A percentile compares a stretch with the other conserved stretches of the same genome.
Conservation (phyloP, 2,888 invertebrate genomes). For the Synanthedon andrenaeformis region DNA sequence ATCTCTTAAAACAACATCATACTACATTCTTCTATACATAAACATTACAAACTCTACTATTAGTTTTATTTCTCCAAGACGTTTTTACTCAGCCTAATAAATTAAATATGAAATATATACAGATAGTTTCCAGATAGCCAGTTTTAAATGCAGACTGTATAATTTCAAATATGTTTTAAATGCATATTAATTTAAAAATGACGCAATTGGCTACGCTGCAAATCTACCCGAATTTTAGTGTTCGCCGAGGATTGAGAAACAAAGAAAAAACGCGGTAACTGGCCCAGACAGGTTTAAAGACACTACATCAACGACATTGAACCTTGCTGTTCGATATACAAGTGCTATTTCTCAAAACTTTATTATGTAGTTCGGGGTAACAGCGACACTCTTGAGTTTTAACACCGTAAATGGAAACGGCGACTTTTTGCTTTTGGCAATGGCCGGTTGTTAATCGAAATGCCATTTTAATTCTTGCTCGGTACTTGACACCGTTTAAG, state of each 20-base stretch:
- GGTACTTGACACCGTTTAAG: constrained; percentile 3
- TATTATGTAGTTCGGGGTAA: constrained; percentile 25
- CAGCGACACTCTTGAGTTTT: constrained; percentile 43
- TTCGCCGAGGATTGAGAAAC: constrained; percentile 24
- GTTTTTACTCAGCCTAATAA: too few species aligned
- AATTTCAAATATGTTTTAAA: too few species aligned
- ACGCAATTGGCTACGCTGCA: neutral
- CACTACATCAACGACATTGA: constrained; percentile 30
- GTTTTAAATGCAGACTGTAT: too few species aligned
- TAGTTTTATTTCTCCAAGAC: too few species aligned
- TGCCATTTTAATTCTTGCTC: constrained; percentile 19
- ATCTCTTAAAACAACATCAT: too few species aligned
- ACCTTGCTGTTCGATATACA: constrained; percentile 34
- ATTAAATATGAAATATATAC: too few species aligned
- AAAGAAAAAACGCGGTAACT: constrained; percentile 36
- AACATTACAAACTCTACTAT: too few species aligned
- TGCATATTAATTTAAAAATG: neutral
- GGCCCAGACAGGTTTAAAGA: constrained; percentile 42
- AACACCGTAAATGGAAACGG: constrained; percentile 58
- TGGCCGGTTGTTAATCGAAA: constrained; percentile 49
- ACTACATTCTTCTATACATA: too few species aligned
- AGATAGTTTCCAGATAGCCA: too few species aligned
- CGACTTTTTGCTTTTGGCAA: constrained; percentile 61
- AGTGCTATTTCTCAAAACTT: constrained; percentile 36
- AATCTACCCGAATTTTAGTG: neutral